Conservation (phyloP, 2,113 vertebrate species). For the Mesembrinibis cayennensis region DNA sequence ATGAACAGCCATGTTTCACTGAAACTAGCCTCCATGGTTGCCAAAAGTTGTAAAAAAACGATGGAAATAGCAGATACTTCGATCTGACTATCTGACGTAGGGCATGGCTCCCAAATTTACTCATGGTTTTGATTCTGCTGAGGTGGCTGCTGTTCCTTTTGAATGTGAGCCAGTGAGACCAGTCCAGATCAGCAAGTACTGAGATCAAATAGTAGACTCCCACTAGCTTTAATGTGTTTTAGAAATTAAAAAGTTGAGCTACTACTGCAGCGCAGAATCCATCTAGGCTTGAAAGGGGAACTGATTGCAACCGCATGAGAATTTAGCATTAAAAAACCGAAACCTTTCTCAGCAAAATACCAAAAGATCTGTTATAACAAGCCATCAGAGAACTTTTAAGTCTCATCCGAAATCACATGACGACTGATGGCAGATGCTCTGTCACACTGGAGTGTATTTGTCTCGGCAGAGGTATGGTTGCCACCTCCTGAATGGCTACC, state of each 20-base stretch:
- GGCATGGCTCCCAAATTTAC: neutral
- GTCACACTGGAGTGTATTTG: neutral
- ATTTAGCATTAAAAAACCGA: neutral
- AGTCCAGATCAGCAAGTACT: neutral
- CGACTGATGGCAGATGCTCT: neutral
- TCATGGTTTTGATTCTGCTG: neutral
- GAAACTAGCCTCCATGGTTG: neutral
- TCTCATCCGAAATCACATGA: neutral
- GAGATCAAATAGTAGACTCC: neutral
- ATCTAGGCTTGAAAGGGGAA: neutral
- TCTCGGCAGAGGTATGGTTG: neutral
- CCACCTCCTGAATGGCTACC: neutral
- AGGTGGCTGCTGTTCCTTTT: neutral
- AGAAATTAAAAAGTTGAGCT: neutral
- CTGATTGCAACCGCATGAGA: neutral
- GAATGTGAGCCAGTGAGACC: neutral
- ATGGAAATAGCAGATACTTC: neutral
- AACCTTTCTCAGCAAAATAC: constrained; percentile 24
- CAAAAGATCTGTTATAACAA: neutral
- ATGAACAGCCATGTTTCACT: neutral
- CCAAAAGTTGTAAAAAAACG: neutral
- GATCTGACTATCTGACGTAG: neutral
- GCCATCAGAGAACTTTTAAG: neutral
- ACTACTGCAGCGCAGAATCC: neutral
- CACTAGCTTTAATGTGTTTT: neutral